Conservation (phyloP, 2,888 invertebrate species). For the Lasioglossum marginatum region DNA sequence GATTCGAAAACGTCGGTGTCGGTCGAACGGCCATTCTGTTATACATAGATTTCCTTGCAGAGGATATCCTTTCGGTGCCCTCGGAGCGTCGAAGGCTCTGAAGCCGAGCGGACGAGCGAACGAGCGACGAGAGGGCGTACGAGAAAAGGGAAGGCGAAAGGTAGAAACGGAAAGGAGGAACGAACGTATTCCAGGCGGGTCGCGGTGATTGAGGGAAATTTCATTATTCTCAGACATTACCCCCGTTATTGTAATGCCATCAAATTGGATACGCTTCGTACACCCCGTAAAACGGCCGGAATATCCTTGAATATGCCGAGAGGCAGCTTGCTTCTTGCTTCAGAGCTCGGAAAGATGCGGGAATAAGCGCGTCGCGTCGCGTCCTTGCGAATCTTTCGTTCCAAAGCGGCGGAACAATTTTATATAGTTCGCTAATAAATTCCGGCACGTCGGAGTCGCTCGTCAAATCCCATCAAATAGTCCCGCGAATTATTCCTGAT, state of each 20-base stretch:
- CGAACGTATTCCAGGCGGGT: conserved; percentile 80
- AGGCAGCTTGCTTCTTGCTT: conserved; percentile 52
- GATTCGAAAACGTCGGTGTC: conserved; percentile 62
- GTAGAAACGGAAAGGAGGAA: conserved; percentile 59
- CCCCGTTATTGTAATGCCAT: conserved; percentile 84
- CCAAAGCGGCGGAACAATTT: conserved; percentile 15
- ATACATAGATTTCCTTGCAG: conserved; percentile 6
- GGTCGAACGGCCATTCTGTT: conserved; percentile 23
- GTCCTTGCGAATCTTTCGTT: conserved; percentile 48
- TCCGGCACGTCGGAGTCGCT: not conserved
- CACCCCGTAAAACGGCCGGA: conserved; percentile 69
- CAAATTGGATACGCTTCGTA: conserved; percentile 83
- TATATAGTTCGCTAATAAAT: conserved; percentile 35
- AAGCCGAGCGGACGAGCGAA: not conserved
- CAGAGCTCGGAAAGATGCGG: conserved; percentile 39
- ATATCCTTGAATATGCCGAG: conserved; percentile 66
- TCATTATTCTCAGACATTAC: conserved; percentile 84
- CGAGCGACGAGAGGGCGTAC: not conserved
- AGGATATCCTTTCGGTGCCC: conserved; percentile 17
- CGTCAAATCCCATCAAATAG: not conserved
- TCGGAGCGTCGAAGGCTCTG: conserved; percentile 41
- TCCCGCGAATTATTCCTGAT: not conserved
- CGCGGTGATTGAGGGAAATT: conserved; percentile 83
- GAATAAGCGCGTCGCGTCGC: conserved; percentile 25
- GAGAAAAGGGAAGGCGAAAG: conserved; percentile 40